Conservation (phyloP, 2,888 invertebrate genomes). For the Oscheius myriophilus region DNA sequence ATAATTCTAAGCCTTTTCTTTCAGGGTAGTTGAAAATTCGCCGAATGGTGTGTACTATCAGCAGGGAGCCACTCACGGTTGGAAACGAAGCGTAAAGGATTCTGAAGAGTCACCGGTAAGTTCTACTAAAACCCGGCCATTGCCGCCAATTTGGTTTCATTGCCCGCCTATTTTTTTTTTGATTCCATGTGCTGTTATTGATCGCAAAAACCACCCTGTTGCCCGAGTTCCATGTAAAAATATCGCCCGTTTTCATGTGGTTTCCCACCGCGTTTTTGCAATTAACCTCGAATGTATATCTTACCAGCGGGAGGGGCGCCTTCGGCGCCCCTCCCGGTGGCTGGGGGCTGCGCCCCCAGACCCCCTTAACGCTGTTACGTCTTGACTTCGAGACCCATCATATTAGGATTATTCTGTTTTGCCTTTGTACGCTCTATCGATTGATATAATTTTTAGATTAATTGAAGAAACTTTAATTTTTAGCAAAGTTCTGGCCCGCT, state of each 20-base stretch:
- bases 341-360: too few relatives aligned
- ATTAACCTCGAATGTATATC: background rate
- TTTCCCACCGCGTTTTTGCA: background rate
- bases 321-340: too few relatives aligned
- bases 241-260: background rate
- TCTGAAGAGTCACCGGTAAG: constrained; percentile 32
- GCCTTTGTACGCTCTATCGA: too few relatives aligned
- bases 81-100: constrained; percentile 58
- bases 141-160: background rate
- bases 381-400: too few relatives aligned
- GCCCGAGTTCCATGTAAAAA: too few relatives aligned
- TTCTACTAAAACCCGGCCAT: background rate
- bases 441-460: too few relatives aligned
- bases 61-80: constrained; percentile 66
- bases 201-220: background rate
- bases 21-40: constrained; percentile 62
- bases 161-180: background rate
- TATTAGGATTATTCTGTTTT: too few relatives aligned
- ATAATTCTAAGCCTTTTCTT: constrained; percentile 39
- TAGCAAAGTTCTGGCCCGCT: too few relatives aligned
- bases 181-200: background rate
- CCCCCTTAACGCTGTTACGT: too few relatives aligned
- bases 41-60: constrained; percentile 69
- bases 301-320: too few relatives aligned
- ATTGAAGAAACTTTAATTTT: too few relatives aligned